Percentiles rank a stretch among this genome's conserved stretches.
Conservation (phyloP, 2,113 vertebrate genomes). For the Callopanchax toddi region DNA sequence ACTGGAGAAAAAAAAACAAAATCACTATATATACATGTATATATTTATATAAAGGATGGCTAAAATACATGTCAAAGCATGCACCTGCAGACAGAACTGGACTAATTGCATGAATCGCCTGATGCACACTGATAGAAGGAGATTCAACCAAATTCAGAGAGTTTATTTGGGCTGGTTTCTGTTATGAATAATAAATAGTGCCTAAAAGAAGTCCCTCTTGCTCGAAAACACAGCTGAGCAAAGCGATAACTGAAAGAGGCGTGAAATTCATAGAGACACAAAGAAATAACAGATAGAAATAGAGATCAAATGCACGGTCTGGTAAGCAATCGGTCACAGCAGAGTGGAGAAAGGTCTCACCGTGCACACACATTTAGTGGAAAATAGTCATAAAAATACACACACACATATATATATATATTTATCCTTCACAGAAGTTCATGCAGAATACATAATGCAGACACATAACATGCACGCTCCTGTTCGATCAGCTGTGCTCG, state of each 20-base stretch:
- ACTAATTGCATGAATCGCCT: slow-evolving; percentile 41
- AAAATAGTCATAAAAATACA: too few relatives aligned
- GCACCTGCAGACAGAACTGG: slow-evolving; percentile 43
- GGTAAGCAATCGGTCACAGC: slow-evolving; percentile 62
- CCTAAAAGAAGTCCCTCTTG: slow-evolving; percentile 7
- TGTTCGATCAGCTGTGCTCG: slow-evolving; percentile 16
- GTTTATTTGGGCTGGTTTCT: slow-evolving; percentile 3
- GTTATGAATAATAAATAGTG: slow-evolving; percentile 9
- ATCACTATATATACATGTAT: slow-evolving; percentile 24
- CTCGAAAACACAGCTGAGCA: slow-evolving; percentile 1
- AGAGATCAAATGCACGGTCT: slow-evolving; percentile 48
- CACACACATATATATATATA: background rate
- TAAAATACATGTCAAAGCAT: slow-evolving; percentile 36
- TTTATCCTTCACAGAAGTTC: slow-evolving; percentile 42
- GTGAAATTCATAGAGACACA: slow-evolving; percentile 24
- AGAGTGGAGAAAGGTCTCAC: slow-evolving; percentile 38
- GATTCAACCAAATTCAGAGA: slow-evolving; percentile 7
- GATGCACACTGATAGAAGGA: slow-evolving; percentile 1
- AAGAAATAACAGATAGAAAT: slow-evolving; percentile 11
- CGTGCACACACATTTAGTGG: slow-evolving; percentile 31
- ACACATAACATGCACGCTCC: slow-evolving; percentile 24
- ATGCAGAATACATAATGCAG: slow-evolving; percentile 53
- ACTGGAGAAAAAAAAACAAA: too few relatives aligned
- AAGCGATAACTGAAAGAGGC: slow-evolving; percentile 6
- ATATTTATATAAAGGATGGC: background rate